A percentile compares a stretch with the other conserved stretches of the same genome.
Evolutionary conservation across 2,113 vertebrate species (phyloP).

Genomic region (Lagopus leucura): DNA sequence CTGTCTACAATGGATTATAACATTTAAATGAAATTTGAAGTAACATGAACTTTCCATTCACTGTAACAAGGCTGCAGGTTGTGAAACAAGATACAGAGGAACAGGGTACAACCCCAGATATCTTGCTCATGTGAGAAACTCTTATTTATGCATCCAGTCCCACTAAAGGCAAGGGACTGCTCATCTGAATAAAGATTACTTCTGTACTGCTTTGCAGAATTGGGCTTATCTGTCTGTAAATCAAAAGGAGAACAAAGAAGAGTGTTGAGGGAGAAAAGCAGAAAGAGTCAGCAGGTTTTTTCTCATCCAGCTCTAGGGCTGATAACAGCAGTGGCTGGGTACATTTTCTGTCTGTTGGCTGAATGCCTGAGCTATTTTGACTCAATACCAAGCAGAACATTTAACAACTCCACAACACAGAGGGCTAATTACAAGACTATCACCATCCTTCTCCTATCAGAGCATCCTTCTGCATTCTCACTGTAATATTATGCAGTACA

Average conservation of each 20-base stretch:
- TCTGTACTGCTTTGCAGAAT: slow-evolving; percentile 28
- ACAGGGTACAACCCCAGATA: not conserved
- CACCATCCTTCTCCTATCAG: slow-evolving; percentile 54
- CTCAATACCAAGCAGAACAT: slow-evolving; percentile 69
- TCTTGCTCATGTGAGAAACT: slow-evolving; percentile 7
- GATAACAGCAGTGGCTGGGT: slow-evolving; percentile 18
- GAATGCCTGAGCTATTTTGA: slow-evolving; percentile 69
- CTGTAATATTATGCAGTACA: slow-evolving; percentile 55
- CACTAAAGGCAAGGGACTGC: slow-evolving; percentile 20
- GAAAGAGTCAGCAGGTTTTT: slow-evolving; percentile 45
- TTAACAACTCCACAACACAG: slow-evolving; percentile 70
- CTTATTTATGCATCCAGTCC: slow-evolving; percentile 10
- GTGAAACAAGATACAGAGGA: slow-evolving; percentile 38
- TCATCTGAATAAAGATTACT: slow-evolving; percentile 56
- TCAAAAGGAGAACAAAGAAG: slow-evolving; percentile 61
- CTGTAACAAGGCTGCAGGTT: not conserved
- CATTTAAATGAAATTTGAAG: slow-evolving; percentile 28
- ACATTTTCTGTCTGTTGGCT: slow-evolving; percentile 59
- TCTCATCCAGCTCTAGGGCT: slow-evolving; percentile 32
- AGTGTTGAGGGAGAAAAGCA: slow-evolving; percentile 31
- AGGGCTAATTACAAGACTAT: slow-evolving; percentile 73
- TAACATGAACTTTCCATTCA: slow-evolving; percentile 32
- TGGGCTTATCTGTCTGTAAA: slow-evolving; percentile 48
- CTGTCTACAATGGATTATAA: slow-evolving; percentile 22
- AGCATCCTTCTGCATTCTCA: slow-evolving; percentile 44